These are phyloP conservation scores for Nowickia ferox DNA, from an alignment of 2,888 invertebrate genomes.

Conservation along the genomic window DNA sequence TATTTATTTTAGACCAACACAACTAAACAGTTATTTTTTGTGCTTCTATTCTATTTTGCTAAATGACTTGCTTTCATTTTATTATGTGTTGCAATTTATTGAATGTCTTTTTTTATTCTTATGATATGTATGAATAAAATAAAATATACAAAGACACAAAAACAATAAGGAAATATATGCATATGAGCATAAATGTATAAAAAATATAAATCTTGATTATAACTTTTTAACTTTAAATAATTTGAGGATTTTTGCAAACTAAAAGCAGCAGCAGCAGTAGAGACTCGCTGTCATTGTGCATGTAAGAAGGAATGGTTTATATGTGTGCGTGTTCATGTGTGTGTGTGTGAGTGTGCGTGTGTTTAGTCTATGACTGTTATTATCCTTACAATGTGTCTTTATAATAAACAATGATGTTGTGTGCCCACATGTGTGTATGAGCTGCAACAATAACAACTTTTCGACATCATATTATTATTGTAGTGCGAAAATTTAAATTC, in stretches of 20 bases:
- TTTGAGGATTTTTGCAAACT: constrained; percentile 35
- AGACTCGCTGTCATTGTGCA: background rate
- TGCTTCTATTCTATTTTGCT: background rate
- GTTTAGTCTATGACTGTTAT: constrained; percentile 53
- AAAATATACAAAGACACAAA: constrained; percentile 17
- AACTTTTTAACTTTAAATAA: constrained; percentile 69
- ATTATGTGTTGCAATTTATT: constrained; percentile 63
- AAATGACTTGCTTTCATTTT: constrained; percentile 16
- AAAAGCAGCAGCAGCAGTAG: background rate
- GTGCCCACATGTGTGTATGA: constrained; percentile 27
- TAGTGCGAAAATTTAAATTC: constrained; percentile 64
- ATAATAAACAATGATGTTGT: constrained; percentile 41
- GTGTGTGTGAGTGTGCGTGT: background rate
- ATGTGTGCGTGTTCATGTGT: background rate
- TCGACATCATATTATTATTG: constrained; percentile 54
- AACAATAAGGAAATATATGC: constrained; percentile 39
- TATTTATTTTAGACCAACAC: constrained; percentile 52
- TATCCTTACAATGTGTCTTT: constrained; percentile 55
- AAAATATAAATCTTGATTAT: constrained; percentile 69
- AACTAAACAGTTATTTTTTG: constrained; percentile 24
- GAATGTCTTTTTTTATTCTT: constrained; percentile 33
- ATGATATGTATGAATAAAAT: constrained; percentile 6
- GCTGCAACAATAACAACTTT: constrained; percentile 32
- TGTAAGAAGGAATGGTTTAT: background rate
- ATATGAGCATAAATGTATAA: background rate